Percentiles rank a stretch among this genome's conserved stretches.
Evolutionary conservation across 2,797 vertebrate species (phyloP).

Genomic region (Spinibarbus caldwelli): DNA sequence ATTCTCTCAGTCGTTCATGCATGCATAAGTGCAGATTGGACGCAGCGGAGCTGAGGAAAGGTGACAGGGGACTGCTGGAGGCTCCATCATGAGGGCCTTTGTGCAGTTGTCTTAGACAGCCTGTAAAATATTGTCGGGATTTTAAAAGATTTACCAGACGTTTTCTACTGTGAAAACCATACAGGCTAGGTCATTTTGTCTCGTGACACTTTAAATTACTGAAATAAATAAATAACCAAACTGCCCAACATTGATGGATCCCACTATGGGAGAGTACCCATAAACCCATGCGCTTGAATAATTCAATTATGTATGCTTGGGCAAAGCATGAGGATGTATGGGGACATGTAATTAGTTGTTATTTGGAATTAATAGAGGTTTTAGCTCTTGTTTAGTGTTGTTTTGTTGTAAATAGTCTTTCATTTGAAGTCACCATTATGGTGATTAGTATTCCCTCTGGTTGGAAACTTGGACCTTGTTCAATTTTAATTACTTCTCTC

Average conservation of each 20-base stretch:
- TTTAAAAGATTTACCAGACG: constrained; percentile 22
- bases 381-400: constrained; percentile 39
- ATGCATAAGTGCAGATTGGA: constrained; percentile 59
- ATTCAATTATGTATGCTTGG: constrained; percentile 21
- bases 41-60: constrained; percentile 28
- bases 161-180: constrained; percentile 13
- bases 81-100: constrained; percentile 35
- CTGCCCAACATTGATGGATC: not conserved
- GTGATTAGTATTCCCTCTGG: constrained; percentile 36
- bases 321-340: constrained; percentile 16
- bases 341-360: constrained; percentile 39
- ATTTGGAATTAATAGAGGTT: constrained; percentile 41
- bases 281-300: constrained; percentile 7
- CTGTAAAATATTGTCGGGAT: constrained; percentile 36
- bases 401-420: constrained; percentile 35
- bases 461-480: constrained; percentile 42
- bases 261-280: not conserved
- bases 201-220: not conserved
- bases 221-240: constrained; percentile 25
- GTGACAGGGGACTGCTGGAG: constrained; percentile 49
- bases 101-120: constrained; percentile 71
- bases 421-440: constrained; percentile 32
- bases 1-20: constrained; percentile 6
- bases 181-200: not conserved
- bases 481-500: constrained; percentile 39